These are phyloP conservation scores for Agrypnus murinus DNA, from an alignment of 2,888 invertebrate genomes.

Conservation along the genomic window DNA sequence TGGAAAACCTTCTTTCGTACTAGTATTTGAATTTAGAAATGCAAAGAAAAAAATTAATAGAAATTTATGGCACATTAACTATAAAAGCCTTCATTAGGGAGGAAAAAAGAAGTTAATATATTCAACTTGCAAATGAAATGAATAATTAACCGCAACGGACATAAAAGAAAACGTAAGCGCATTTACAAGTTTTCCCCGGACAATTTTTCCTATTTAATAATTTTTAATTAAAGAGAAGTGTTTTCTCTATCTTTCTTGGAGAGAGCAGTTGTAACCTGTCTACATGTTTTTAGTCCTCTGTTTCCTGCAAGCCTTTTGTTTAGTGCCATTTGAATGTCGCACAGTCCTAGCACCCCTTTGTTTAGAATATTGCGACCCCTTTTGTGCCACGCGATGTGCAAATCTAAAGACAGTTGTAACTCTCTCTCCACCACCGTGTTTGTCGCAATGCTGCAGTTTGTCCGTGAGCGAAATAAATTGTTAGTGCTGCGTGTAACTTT, in stretches of 20 bases:
- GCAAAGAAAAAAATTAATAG: not conserved
- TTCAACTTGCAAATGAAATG: conserved; percentile 40
- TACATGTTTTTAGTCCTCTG: conserved; percentile 34
- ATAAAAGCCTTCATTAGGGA: conserved; percentile 26
- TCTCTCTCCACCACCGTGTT: conserved; percentile 39
- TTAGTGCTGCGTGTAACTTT: conserved; percentile 49
- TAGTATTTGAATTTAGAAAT: too few relatives aligned
- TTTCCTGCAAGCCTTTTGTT: conserved; percentile 45
- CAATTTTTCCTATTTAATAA: conserved; percentile 39
- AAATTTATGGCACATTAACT: conserved; percentile 11
- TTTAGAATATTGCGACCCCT: conserved; percentile 44
- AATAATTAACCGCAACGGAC: conserved; percentile 38
- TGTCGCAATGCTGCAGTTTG: conserved; percentile 52
- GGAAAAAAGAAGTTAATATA: conserved; percentile 30
- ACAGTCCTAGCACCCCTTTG: conserved; percentile 39
- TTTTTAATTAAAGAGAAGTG: conserved; percentile 45
- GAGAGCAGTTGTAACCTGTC: conserved; percentile 32
- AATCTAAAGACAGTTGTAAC: conserved; percentile 53
- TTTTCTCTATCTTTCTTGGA: conserved; percentile 27
- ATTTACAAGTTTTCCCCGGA: conserved; percentile 24
- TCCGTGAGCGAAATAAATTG: conserved; percentile 49
- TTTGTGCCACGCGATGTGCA: conserved; percentile 52
- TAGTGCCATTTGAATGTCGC: conserved; percentile 43
- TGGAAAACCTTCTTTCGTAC: too few relatives aligned
- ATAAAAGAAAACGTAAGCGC: conserved; percentile 34